These are phyloP conservation scores for Trachelus iudaicus DNA, from an alignment of 2,888 invertebrate species.

Conservation along the genomic window DNA sequence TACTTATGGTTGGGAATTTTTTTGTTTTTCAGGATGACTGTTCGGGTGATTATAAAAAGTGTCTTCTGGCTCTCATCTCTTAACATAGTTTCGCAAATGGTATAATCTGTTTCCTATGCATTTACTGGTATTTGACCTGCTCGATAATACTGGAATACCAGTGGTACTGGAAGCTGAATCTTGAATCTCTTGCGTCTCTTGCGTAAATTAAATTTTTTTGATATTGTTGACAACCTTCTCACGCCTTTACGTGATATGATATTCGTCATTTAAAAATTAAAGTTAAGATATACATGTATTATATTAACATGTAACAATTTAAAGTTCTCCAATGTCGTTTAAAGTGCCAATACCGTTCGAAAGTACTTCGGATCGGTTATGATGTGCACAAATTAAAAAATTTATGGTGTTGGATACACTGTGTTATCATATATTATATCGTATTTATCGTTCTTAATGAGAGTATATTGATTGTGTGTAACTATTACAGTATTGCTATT, in stretches of 20 bases:
- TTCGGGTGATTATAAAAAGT: conserved; percentile 88
- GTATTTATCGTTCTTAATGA: neutral
- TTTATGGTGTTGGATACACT: neutral
- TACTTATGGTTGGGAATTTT: conserved; percentile 17
- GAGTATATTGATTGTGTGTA: neutral
- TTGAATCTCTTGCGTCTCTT: neutral
- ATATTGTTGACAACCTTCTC: neutral
- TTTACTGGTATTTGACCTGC: neutral
- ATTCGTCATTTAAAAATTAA: neutral
- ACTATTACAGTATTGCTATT: neutral
- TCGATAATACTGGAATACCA: neutral
- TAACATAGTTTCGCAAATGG: conserved; percentile 26
- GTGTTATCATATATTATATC: neutral
- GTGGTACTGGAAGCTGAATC: neutral
- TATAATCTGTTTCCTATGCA: neutral
- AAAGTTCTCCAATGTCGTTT: neutral
- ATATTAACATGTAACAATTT: neutral
- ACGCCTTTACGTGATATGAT: neutral
- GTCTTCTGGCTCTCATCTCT: conserved; percentile 76
- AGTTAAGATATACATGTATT: neutral
- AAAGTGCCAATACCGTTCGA: neutral
- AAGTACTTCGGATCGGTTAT: neutral
- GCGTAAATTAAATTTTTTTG: neutral
- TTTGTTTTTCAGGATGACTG: conserved; percentile 78
- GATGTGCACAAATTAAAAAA: neutral